Conservation (phyloP, 2,113 vertebrate species). For the Elephas maximus region DNA sequence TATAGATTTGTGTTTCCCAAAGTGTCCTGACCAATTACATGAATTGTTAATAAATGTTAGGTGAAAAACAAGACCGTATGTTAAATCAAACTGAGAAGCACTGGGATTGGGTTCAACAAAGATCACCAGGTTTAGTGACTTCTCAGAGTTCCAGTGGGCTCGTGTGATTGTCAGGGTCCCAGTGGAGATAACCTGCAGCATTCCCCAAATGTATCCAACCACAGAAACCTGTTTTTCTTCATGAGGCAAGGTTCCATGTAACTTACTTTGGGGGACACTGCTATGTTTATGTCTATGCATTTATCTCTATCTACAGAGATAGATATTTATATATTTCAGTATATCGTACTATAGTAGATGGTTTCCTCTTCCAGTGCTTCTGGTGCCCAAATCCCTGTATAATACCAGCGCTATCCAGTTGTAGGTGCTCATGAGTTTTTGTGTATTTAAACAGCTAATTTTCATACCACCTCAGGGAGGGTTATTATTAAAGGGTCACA, state of each 20-base stretch:
- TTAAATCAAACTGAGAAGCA: background rate
- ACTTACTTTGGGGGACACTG: background rate
- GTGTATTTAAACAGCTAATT: background rate
- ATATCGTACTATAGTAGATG: background rate
- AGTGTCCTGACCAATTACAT: background rate
- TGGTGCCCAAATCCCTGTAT: background rate
- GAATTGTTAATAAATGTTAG: background rate
- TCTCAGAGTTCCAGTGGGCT: background rate
- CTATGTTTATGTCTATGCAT: background rate
- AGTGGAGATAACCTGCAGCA: fast-evolving
- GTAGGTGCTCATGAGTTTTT: background rate
- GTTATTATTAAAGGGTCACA: too few species aligned
- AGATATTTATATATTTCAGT: background rate
- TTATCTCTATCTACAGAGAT: background rate
- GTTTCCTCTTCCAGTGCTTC: background rate
- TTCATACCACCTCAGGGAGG: background rate
- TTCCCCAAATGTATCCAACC: background rate
- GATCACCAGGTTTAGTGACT: background rate
- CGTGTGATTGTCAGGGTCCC: background rate
- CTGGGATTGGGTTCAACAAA: background rate
- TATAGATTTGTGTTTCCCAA: background rate
- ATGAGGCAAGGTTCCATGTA: background rate
- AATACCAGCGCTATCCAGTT: too few species aligned
- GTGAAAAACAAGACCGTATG: background rate
- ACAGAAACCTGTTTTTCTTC: background rate